These are phyloP conservation scores for Aptenodytes patagonicus DNA, from an alignment of 2,113 vertebrate genomes.

Conservation along the genomic window DNA sequence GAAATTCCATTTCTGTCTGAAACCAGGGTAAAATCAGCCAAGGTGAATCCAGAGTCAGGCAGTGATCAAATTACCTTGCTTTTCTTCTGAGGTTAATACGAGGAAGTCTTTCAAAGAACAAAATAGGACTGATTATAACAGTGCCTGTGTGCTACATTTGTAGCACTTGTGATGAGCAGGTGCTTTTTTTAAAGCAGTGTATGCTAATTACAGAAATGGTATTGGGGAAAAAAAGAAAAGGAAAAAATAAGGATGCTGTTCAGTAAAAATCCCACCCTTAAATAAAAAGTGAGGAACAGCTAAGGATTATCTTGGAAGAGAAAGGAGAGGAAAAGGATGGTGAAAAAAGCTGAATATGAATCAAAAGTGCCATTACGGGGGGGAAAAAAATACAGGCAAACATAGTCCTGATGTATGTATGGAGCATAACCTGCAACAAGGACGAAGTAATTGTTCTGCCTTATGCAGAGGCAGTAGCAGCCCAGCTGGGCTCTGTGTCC, in stretches of 20 bases:
- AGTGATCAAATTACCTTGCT: not conserved
- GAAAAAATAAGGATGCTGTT: not conserved
- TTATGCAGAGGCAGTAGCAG: too few relatives aligned
- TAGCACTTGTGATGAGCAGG: not conserved
- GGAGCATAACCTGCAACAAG: not conserved
- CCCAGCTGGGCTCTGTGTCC: not conserved
- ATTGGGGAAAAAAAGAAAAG: not conserved
- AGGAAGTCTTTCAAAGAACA: not conserved
- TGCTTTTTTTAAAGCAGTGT: not conserved
- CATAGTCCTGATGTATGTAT: too few relatives aligned
- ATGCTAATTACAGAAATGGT: not conserved
- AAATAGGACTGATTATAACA: not conserved
- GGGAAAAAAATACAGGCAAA: not conserved
- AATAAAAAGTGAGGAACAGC: not conserved
- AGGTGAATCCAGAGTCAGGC: not conserved
- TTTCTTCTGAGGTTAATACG: not conserved
- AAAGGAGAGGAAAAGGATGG: not conserved
- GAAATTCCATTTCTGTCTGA: not conserved
- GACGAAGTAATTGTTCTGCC: not conserved
- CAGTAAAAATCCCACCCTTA: not conserved
- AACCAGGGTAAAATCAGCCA: not conserved
- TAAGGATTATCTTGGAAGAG: not conserved
- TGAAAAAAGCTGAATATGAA: not conserved
- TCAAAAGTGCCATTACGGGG: not conserved
- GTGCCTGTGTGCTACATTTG: fast-evolving